A percentile compares a stretch with the other conserved stretches of the same genome.
These are phyloP conservation scores for Eidolon dupreanum DNA, from an alignment of 2,797 vertebrate genomes.

Conservation along the genomic window DNA sequence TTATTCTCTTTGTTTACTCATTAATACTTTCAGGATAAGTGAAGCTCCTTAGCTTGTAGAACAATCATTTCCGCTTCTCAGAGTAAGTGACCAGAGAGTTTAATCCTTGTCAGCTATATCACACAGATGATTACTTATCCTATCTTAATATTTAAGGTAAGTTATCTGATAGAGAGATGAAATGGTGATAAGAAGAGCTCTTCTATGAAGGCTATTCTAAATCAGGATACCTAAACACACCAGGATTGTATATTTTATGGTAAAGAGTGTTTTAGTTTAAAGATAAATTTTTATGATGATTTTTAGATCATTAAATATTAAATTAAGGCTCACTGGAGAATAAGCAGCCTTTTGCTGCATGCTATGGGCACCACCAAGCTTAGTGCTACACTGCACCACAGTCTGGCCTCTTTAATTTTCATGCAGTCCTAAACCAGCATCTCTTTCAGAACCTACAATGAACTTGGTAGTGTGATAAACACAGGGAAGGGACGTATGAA, in stretches of 20 bases:
- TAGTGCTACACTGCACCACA: background rate
- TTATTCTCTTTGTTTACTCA: background rate
- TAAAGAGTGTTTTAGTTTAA: background rate
- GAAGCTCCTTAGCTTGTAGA: background rate
- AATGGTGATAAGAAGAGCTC: background rate
- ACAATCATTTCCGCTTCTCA: background rate
- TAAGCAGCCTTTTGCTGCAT: background rate
- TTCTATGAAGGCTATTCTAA: background rate
- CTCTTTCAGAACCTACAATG: background rate
- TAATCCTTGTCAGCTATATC: background rate
- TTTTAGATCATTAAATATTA: background rate
- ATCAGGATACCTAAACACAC: background rate
- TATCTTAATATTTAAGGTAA: background rate
- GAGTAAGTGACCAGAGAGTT: background rate
- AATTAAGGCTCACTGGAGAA: background rate
- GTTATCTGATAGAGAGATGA: background rate
- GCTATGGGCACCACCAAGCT: accelerated
- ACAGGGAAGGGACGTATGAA: accelerated
- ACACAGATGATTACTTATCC: background rate
- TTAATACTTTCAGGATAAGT: background rate
- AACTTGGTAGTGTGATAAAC: background rate
- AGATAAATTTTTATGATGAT: background rate
- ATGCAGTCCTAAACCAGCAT: background rate
- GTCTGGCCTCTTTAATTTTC: background rate
- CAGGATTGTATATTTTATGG: background rate